Percentiles rank a stretch among this genome's conserved stretches.
Conservation (phyloP, 1,140 invertebrate genomes). For the Pinna nobilis region DNA sequence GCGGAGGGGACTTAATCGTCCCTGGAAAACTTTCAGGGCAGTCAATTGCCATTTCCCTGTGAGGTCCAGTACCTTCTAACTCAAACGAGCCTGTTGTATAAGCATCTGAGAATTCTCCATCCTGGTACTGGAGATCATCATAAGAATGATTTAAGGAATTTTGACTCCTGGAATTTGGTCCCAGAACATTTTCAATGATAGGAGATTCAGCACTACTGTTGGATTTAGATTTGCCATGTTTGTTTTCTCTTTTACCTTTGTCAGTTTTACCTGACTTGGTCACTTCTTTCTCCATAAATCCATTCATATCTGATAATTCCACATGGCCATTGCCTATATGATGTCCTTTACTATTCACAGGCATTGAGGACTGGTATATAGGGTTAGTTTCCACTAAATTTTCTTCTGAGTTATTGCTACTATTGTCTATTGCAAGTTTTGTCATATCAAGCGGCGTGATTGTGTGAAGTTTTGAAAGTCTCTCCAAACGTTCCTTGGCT, state of each 20-base stretch:
- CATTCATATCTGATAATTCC: slow-evolving; percentile 59
- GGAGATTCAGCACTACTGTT: slow-evolving; percentile 54
- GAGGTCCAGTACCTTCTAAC: slow-evolving; percentile 63
- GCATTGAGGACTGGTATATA: slow-evolving; percentile 51
- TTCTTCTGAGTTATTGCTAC: slow-evolving; percentile 33
- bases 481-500: slow-evolving; percentile 90
- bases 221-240: slow-evolving; percentile 35
- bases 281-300: slow-evolving; percentile 43
- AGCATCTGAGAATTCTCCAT: slow-evolving; percentile 46
- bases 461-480: slow-evolving; percentile 90
- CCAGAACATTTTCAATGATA: slow-evolving; percentile 57
- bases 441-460: slow-evolving; percentile 97
- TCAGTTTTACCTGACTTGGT: slow-evolving; percentile 41
- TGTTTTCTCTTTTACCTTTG: slow-evolving; percentile 33
- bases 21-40: slow-evolving; percentile 96
- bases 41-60: slow-evolving; percentile 96
- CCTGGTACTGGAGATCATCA: slow-evolving; percentile 16
- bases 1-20: slow-evolving; percentile 91
- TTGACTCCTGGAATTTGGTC: slow-evolving; percentile 53
- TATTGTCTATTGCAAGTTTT: slow-evolving; percentile 91
- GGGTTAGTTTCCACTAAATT: slow-evolving; percentile 29
- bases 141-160: slow-evolving; percentile 54
- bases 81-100: slow-evolving; percentile 54
- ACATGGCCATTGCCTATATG: slow-evolving; percentile 45
- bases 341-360: slow-evolving; percentile 53